Conservation (phyloP, 2,888 invertebrate genomes). For the Seira ritae region DNA sequence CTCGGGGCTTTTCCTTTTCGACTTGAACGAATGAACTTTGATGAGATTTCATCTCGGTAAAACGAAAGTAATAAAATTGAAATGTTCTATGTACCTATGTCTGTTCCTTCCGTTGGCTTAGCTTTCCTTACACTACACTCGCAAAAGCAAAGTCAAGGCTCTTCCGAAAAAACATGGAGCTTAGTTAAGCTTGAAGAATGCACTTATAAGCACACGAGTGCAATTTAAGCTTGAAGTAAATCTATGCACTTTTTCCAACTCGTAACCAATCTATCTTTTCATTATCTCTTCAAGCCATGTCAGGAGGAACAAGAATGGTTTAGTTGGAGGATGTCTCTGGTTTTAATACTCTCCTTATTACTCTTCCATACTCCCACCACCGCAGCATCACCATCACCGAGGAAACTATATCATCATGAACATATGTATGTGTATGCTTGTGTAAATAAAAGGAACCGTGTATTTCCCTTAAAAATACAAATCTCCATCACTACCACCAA, state of each 20-base stretch:
- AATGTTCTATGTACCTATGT: constrained; percentile 21
- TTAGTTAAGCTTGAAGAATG: no score
- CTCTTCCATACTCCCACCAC: constrained; percentile 9
- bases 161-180: no score
- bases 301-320: constrained; percentile 46
- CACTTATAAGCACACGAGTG: not conserved
- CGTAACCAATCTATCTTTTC: constrained; percentile 56
- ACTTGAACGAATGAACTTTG: constrained; percentile 40
- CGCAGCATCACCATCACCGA: no score
- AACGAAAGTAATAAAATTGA: constrained; percentile 41
- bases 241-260: not conserved
- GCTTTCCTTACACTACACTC: no score
- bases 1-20: constrained; percentile 37
- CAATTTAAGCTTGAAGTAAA: not conserved
- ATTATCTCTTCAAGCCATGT: constrained; percentile 56
- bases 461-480: not conserved
- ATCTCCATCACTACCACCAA: no score
- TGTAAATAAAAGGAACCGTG: not conserved
- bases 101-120: constrained; percentile 27
- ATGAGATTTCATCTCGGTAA: constrained; percentile 19
- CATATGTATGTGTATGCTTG: not conserved
- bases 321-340: constrained; percentile 43
- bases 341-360: constrained; percentile 40
- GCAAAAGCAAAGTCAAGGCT: no score
- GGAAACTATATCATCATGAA: not conserved